Evolutionary conservation across 2,888 invertebrate species (phyloP), one percentile per base, ranked within the genome.

Genomic region (Alviniconcha strummeri): DNA sequence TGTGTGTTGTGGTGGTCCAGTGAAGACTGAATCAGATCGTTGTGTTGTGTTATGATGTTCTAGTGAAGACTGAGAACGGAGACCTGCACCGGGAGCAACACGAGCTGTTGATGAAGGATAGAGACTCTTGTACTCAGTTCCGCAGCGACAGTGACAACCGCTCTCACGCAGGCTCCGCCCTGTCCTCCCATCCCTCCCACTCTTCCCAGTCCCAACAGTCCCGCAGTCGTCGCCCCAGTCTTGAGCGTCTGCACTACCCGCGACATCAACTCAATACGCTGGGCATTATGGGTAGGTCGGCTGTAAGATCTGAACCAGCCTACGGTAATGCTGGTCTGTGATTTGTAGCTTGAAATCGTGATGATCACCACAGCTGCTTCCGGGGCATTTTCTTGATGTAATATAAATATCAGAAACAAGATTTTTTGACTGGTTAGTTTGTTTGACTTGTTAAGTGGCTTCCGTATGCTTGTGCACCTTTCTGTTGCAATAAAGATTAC

Each of bases 161-260:
- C 84, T 93, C 93, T 6, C 93, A 93, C 81, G 89, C 92, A 87
- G 78, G 78, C 64, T 92, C 95, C 87, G 90, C 91, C 15, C 87
- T 92, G 84, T 91, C 91, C 78, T 92, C 92, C 11, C 92, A 92
- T 76, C 92, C 91, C 6, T 92, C 92, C 8, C 92, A 92, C 85
- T 91, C 91, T n/a, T 92, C 91, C 94, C 95, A 89, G 95, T 96
- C 74, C 95, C 95, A 91, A 19, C 81, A 84, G 13, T 83, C 83
- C 56, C 88, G 89, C 72, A 90, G 90, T 85, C 88, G 90, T 85
- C 88, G 91, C 69, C 86, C 88, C 19, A 96, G 96, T 84, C 97
- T 96, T 90, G 97, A 97, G 88, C 96, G 96, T 89, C 94, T 97
- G 15, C 95, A 96, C 0, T 92, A 92, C 83, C 96, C 97, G 0